These are phyloP conservation scores for Danio tinwini DNA, from an alignment of 2,797 vertebrate species.

Conservation along the genomic window DNA sequence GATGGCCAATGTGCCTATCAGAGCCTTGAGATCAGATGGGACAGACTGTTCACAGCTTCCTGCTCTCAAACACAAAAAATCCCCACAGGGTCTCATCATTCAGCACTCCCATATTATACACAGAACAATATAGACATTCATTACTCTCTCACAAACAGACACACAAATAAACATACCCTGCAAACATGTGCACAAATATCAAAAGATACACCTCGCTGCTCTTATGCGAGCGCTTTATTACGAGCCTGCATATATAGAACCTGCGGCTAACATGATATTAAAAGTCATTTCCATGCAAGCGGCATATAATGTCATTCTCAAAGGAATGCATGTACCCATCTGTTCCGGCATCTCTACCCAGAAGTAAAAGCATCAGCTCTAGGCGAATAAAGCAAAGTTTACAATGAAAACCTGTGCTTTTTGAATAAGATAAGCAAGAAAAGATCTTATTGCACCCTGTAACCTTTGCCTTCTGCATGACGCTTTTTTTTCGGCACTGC, in stretches of 20 bases:
- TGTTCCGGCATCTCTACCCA: not conserved
- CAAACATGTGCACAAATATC: not conserved
- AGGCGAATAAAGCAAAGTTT: not conserved
- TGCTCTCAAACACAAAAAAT: conserved; percentile 42
- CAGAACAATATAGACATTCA: conserved; percentile 16
- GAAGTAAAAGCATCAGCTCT: conserved; percentile 24
- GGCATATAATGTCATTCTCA: conserved; percentile 14
- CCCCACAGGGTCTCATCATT: conserved; percentile 40
- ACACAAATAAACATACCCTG: not conserved
- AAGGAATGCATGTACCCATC: conserved; percentile 15
- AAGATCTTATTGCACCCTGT: conserved; percentile 39
- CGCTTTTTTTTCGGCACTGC: conserved; percentile 51
- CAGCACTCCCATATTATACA: conserved; percentile 26
- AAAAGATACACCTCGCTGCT: not conserved
- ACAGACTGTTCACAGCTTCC: conserved; percentile 53
- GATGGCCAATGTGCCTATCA: conserved; percentile 64
- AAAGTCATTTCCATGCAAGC: not conserved
- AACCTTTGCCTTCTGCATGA: conserved; percentile 38
- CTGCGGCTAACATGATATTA: conserved; percentile 8
- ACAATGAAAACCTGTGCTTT: conserved; percentile 9
- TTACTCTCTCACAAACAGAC: conserved; percentile 5
- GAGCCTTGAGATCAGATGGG: conserved; percentile 57
- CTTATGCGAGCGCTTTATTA: not conserved
- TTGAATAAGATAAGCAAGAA: conserved; percentile 35
- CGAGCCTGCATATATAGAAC: not conserved